Evolutionary conservation across 2,888 invertebrate genomes (phyloP).

Genomic region (Galerucella calmariensis): DNA sequence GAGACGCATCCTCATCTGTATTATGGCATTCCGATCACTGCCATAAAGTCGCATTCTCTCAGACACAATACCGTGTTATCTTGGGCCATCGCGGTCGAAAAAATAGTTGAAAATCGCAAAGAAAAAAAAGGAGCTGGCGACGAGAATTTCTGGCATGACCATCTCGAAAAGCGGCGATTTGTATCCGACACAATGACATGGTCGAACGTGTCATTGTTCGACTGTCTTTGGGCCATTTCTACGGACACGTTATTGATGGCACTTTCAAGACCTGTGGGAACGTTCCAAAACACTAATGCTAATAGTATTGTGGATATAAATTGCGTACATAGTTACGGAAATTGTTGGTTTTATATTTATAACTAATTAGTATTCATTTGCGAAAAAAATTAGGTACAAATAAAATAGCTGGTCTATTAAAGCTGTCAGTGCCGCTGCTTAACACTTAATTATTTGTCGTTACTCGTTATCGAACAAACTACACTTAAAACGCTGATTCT

Average conservation of each 20-base stretch:
- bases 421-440: no score
- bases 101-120: constrained; percentile 33
- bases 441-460: no score
- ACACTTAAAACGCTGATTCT: no score
- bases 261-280: constrained; percentile 55
- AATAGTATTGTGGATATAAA: constrained; percentile 11
- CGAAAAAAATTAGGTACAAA: no score
- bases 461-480: no score
- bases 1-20: not conserved
- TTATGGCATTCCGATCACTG: constrained; percentile 28
- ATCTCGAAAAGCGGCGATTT: constrained; percentile 54
- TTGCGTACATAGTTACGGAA: not conserved
- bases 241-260: constrained; percentile 55
- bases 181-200: constrained; percentile 51
- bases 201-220: constrained; percentile 55
- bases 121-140: constrained; percentile 41
- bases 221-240: constrained; percentile 54
- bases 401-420: no score
- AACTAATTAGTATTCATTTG: no score
- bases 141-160: constrained; percentile 49
- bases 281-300: constrained; percentile 43
- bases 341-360: no score
- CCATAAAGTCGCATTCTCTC: constrained; percentile 39
- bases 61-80: constrained; percentile 42
- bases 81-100: constrained; percentile 34